These are phyloP conservation scores for Danio rerio DNA, from an alignment of 2,113 vertebrate genomes.

Conservation along the genomic window DNA sequence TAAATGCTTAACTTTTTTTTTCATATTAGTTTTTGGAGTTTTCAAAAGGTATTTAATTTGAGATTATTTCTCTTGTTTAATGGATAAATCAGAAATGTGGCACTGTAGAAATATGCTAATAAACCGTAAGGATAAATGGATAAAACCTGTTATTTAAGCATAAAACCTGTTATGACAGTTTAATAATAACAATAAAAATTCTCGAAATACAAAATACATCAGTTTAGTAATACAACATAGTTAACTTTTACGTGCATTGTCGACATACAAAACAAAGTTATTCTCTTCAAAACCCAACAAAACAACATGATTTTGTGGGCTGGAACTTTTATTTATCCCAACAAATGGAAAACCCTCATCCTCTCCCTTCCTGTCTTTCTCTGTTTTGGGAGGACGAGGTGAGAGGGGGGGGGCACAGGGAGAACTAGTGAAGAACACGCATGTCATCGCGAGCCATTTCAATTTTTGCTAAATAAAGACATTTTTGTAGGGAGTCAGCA, in stretches of 20 bases:
- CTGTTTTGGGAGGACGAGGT: conserved; percentile 8
- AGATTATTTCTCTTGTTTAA: no score
- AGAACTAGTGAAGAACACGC: conserved; percentile 31
- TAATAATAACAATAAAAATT: no score
- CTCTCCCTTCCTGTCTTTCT: conserved; percentile 13
- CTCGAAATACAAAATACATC: no score
- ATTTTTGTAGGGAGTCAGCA: conserved; percentile 74
- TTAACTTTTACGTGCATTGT: background rate
- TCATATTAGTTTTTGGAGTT: no score
- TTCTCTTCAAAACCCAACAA: background rate
- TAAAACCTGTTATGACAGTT: no score
- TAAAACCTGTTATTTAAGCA: no score
- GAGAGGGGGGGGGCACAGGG: background rate
- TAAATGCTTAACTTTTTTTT: no score
- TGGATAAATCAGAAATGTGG: no score
- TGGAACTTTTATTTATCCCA: background rate
- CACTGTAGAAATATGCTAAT: no score
- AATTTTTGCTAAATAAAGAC: conserved; percentile 67
- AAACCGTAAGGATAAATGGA: no score
- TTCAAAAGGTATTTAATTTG: no score
- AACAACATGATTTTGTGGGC: background rate
- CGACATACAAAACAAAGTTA: background rate
- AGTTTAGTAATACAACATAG: no score
- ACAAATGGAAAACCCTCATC: conserved; percentile 12
- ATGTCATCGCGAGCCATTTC: conserved; percentile 28